Percentiles rank a stretch among this genome's conserved stretches.
Conservation (phyloP, 2,888 invertebrate genomes). For the Plebejus melissa region DNA sequence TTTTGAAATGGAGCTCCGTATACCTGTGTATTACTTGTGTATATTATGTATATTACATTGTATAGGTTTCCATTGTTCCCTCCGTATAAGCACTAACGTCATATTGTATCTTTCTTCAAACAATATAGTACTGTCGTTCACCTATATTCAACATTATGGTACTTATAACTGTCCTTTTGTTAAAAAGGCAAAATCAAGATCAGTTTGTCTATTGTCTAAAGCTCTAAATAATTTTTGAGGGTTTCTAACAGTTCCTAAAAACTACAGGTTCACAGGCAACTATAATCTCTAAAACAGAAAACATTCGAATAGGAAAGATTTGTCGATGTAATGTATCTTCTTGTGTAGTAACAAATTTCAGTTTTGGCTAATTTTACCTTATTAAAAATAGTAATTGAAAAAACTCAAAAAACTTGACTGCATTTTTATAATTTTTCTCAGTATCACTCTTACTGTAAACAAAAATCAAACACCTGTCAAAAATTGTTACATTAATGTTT, state of each 20-base stretch:
- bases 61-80: constrained; percentile 4
- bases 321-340: not conserved
- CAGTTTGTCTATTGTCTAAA: not conserved
- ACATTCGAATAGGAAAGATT: not conserved
- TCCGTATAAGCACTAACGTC: not conserved
- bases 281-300: not conserved
- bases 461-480: not conserved
- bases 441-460: too few species aligned
- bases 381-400: too few species aligned
- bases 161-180: not conserved
- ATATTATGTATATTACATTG: not conserved
- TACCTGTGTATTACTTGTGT: not conserved
- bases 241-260: too few species aligned
- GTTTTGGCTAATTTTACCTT: too few species aligned
- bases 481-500: not conserved
- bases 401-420: too few species aligned
- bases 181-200: not conserved
- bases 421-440: too few species aligned
- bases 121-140: not conserved
- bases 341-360: too few species aligned
- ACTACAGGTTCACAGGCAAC: not conserved
- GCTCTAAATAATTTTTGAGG: too few species aligned
- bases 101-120: constrained; percentile 4
- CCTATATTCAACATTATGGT: constrained; percentile 8
- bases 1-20: not conserved